These are phyloP conservation scores for Drosophila mauritiana DNA, from an alignment of 1,140 invertebrate genomes.

Conservation along the genomic window DNA sequence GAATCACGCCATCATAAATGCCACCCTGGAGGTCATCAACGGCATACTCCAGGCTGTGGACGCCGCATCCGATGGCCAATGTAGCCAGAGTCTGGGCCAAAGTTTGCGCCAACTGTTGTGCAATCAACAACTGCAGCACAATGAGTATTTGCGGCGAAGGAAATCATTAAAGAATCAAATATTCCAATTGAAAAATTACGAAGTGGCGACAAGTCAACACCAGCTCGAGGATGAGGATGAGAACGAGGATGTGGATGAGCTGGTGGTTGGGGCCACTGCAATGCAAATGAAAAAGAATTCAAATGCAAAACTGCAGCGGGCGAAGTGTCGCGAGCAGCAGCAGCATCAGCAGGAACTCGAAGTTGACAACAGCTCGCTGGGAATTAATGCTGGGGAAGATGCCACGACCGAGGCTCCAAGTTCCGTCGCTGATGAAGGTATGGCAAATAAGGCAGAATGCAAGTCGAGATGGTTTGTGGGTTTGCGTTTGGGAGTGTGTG, in stretches of 20 bases:
- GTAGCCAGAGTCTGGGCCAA: conserved; percentile 50
- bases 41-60: conserved; percentile 87
- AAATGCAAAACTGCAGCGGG: conserved; percentile 73
- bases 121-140: conserved; percentile 84
- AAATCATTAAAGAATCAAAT: conserved; percentile 85
- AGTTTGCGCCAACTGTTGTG: conserved; percentile 85
- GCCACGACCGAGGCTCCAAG: conserved; percentile 59
- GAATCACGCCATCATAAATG: conserved; percentile 92
- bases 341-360: conserved; percentile 32
- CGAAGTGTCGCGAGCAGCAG: conserved; percentile 59
- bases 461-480: conserved; percentile 38
- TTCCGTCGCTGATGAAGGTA: conserved; percentile 80
- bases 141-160: conserved; percentile 84
- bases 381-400: conserved; percentile 75
- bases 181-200: conserved; percentile 84
- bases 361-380: conserved; percentile 69
- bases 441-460: conserved; percentile 74
- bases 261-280: conserved; percentile 28
- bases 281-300: conserved; percentile 75
- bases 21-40: conserved; percentile 90
- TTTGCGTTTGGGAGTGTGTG: conserved; percentile 22
- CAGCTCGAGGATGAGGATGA: conserved; percentile 19
- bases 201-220: conserved; percentile 72
- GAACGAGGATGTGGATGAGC: conserved; percentile 11
- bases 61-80: conserved; percentile 40